Base-by-base conservation (phyloP, 2,113 vertebrate genomes). In the Mystacornis crossleyi region DNA sequence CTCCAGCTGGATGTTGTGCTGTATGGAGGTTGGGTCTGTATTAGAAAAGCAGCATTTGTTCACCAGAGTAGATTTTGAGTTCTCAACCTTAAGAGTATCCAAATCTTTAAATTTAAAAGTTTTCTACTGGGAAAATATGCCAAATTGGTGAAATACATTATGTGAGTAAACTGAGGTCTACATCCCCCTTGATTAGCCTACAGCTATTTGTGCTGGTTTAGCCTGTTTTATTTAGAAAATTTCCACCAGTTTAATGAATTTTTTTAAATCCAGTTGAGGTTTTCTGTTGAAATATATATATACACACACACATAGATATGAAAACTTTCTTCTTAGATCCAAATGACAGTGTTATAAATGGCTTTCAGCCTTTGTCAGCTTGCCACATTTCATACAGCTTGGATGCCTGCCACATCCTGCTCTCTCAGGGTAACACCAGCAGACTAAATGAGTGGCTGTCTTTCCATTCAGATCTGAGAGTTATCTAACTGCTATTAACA, bases 271-370 rank as follows among this genome's bases (percentile, higher is more conserved):
- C 36, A 50, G 4, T n/a, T 81, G 51, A 78, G 8, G 2, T 19
- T 57, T 91, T 70, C 25, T 45, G 2, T 25, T 78, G 50, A 69
- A 72, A 73, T 24, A 50, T 4, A 42, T 10, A 18, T 11, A 45
- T 1, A 20, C 4, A 54, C 18, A 25, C 40, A 66, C 3, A 19
- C 2, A 24, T 0, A 36, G 25, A 53, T 29, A 31, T 3, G 12
- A 6, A 61, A 33, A 12, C 71, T 61, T 20, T 62, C n/a, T 34
- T 73, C 54, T 62, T 38, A 55, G 43, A 67, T 78, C 45, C 43
- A 47, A 64, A 67, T 38, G 34, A 25, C 42, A 48, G n/a, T 12
- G 5, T 53, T 86, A 45, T 12, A 73, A 84, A 89, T 57, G 25
- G 14, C 9, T 66, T 80, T 65, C 0, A 12, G 42, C 24, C 64